These are phyloP conservation scores for Meloe dianella DNA, from an alignment of 2,888 invertebrate genomes.

Conservation along the genomic window DNA sequence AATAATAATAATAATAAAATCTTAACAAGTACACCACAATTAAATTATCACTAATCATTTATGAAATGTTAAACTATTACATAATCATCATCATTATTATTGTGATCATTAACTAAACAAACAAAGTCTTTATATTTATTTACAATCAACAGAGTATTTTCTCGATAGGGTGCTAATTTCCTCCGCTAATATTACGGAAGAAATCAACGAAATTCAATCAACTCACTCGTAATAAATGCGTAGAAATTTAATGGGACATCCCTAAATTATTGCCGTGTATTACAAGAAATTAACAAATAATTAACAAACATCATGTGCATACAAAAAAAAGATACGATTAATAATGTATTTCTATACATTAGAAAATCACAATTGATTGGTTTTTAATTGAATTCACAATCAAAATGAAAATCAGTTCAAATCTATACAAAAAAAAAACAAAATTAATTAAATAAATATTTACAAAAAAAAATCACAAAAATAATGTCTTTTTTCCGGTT, in stretches of 20 bases:
- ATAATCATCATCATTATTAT: conserved; percentile 5
- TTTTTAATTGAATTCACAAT: too few relatives aligned
- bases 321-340: conserved; percentile 25
- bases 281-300: conserved; percentile 16
- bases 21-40: conserved; percentile 42
- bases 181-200: neutral
- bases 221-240: neutral
- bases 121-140: conserved; percentile 13
- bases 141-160: conserved; percentile 21
- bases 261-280: neutral
- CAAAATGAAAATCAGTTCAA: conserved; percentile 23
- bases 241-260: neutral
- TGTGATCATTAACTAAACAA: conserved; percentile 19
- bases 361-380: conserved; percentile 35
- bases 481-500: conserved; percentile 25
- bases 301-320: conserved; percentile 26
- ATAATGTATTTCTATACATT: neutral
- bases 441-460: too few relatives aligned
- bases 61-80: conserved; percentile 27
- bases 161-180: neutral
- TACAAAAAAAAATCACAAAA: conserved; percentile 30
- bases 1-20: too few relatives aligned
- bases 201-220: neutral
- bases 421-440: conserved; percentile 10
- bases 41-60: conserved; percentile 36